Base-by-base conservation (phyloP, 2,113 vertebrate species). In the Embiotoca jacksoni region DNA sequence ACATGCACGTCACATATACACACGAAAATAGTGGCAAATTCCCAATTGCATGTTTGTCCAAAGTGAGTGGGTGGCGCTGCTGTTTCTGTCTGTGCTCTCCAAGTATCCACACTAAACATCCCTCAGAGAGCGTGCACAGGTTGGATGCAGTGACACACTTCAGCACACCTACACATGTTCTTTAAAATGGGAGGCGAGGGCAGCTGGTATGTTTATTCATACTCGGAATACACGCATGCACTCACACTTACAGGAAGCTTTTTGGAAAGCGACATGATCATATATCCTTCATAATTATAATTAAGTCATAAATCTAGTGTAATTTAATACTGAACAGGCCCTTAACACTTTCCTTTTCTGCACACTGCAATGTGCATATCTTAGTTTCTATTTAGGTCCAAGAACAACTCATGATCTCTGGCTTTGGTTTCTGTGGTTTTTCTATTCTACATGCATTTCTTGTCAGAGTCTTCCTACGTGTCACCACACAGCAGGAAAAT, bases 371-470 rank as follows among this genome's bases (percentile, higher is more conserved):
- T 55, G 53, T 59, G 30, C 59, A 8, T 53, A n/a, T 57, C 46
- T 71, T 6, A 57, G 59, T 60, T 86, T 85, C 71, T 77, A 16
- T 82, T 64, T 59, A 59, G 73, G 71, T 64, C 41, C 75, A 56
- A 60, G 33, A 75, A 57, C 49, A 9, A 66, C 60, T 60, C 84
- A 37, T 50, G 23, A 67, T 78, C 69, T 78, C n/a, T 62, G 62
- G 66, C 79, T 88, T 62, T 72, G 87, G 89, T 89, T 86, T 73
- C 1, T 81, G 87, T 88, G 87, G 84, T 75, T 84, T 86, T 91
- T 89, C 77, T 75, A 84, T 86, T 88, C 83, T 67, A 67, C 81
- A 60, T 72, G 54, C 72, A 33, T 74, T 64, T 89, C 64, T 60
- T 84, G 78, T 82, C 62, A 81, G 32, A 72, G 64, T 23, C 77